Base-by-base conservation (phyloP, 53 echinoderm and acorn worm genomes). In the Antedon mediterranea region DNA sequence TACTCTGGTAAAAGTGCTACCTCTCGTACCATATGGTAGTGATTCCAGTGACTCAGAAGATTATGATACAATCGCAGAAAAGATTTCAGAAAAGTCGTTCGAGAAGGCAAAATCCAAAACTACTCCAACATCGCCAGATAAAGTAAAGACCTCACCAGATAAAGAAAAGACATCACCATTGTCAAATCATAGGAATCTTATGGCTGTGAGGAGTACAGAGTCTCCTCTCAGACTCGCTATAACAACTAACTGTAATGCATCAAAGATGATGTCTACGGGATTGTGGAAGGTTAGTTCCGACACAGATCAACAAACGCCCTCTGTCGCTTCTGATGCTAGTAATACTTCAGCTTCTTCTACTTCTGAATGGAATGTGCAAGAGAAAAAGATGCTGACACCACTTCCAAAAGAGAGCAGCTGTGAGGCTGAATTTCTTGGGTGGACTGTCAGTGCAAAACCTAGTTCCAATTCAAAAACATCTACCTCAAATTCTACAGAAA, bases 201-300 rank as follows among this genome's bases (percentile, higher is more conserved):
- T 91, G 28, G 72, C 87, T 43, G 82, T 94, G 20, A 89, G 91
- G 27, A 94, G 89, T 30, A 87, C 89, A 3, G 91, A 98, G 44
- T 92, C 98, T 4, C 98, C 98, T 0, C 75, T 98, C 43, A 98
- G 93, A 75, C 78, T 98, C 73, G 90, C 98, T 30, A 90, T 98
- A n/a, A 98, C 92, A 0, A 98, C 92, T n/a, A 89, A 89, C 73
- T 89, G 91, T 0, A 93, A 88, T 75, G 92, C 89, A 0, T 86
- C 92, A 75, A 82, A 90, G 23, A 79, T 89, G 73, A 92, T 82
- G 43, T 86, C 93, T 71, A 92, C 98, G 3, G 77, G 87, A 3
- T 82, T 82, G 18, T 98, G 98, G 98, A 79, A 85, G 71, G 79
- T 90, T 0, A 88, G 78, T 9, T 90, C 92, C 29, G 74, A 82